These are phyloP conservation scores for Campylomormyrus tamandua DNA, from an alignment of 2,113 vertebrate species.

Conservation along the genomic window DNA sequence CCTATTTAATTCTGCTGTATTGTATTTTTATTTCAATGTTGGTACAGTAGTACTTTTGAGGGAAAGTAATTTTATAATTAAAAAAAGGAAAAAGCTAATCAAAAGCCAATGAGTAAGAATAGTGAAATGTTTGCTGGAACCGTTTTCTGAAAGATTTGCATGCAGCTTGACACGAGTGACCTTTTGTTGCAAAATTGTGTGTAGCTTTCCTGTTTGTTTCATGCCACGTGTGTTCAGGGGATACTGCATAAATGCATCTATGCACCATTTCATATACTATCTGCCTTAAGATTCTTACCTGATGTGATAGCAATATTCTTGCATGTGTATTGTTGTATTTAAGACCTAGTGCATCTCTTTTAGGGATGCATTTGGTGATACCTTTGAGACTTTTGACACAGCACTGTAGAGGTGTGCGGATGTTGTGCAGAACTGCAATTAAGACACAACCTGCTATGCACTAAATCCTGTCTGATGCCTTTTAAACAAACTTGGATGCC, in stretches of 20 bases:
- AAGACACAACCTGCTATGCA: conserved; percentile 77
- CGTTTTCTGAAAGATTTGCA: conserved; percentile 8
- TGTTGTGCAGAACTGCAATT: conserved; percentile 51
- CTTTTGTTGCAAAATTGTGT: not conserved
- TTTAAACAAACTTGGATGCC: conserved; percentile 83
- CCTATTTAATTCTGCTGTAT: not conserved
- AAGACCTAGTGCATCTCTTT: conserved; percentile 43
- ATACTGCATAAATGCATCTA: conserved; percentile 42
- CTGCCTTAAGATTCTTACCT: conserved; percentile 48
- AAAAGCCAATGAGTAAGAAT: not conserved
- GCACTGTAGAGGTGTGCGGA: conserved; percentile 47
- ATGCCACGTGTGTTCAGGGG: conserved; percentile 29
- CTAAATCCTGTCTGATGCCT: conserved; percentile 84
- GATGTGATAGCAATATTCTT: conserved; percentile 45
- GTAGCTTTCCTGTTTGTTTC: conserved; percentile 24
- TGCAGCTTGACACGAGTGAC: not conserved
- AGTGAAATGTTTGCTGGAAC: not conserved
- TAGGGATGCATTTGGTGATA: not conserved
- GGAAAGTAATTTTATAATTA: not conserved
- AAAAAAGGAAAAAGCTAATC: not conserved
- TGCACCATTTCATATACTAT: conserved; percentile 45
- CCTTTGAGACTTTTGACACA: conserved; percentile 40
- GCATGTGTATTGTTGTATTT: conserved; percentile 47
- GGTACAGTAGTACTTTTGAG: not conserved
- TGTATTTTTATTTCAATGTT: not conserved